Percentiles rank a stretch among this genome's conserved stretches.
phyloP scores from a whole-genome alignment of 2,113 vertebrate species.

The Aegotheles bennettii region DNA sequence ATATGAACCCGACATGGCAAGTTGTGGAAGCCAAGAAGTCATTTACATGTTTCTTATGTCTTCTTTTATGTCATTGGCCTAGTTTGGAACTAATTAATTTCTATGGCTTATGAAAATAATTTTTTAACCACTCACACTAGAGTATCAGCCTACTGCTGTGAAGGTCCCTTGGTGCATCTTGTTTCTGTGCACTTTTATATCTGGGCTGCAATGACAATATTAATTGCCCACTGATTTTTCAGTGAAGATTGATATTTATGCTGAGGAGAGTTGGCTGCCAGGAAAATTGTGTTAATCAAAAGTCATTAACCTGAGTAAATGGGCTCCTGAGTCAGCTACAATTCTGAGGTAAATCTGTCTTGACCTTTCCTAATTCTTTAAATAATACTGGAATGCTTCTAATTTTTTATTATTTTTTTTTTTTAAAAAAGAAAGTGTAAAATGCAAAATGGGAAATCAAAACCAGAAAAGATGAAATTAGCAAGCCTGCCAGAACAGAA shows the following conservation, averaged over 20 bases:
- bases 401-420: rapidly evolving
- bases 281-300: constrained; percentile 9
- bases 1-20: not conserved
- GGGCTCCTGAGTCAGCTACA: not conserved
- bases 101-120: not conserved
- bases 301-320: not conserved
- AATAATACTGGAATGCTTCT: not conserved
- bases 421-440: not conserved
- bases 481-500: not conserved
- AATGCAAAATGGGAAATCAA: too few species aligned
- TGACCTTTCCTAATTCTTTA: not conserved
- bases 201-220: not conserved
- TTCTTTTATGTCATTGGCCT: not conserved
- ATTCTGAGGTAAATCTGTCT: not conserved
- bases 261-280: not conserved
- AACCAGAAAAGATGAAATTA: not conserved
- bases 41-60: not conserved
- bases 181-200: not conserved
- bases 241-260: not conserved
- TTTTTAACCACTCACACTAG: not conserved
- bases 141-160: not conserved
- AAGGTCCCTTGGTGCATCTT: not conserved
- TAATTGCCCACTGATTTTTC: not conserved
- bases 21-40: not conserved
- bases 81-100: not conserved